Conservation (phyloP, 2,113 vertebrate species). For the Peromyscus polionotus region DNA sequence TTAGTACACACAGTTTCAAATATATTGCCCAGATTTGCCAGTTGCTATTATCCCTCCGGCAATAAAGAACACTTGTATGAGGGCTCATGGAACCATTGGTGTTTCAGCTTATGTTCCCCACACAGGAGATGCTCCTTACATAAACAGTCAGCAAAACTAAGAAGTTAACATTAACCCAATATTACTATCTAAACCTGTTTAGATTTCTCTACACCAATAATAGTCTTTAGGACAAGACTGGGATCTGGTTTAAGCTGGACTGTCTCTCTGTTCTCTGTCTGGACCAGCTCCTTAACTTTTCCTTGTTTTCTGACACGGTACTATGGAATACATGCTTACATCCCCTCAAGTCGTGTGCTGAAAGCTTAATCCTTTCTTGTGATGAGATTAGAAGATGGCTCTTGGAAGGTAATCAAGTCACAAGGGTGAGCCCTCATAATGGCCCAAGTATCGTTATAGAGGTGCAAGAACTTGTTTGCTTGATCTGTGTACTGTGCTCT, state of each 20-base stretch:
- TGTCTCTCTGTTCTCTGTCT: neutral
- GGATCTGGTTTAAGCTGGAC: neutral
- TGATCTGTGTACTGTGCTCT: neutral
- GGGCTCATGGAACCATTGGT: neutral
- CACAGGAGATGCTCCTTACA: neutral
- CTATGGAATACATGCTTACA: neutral
- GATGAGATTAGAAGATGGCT: neutral
- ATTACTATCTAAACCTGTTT: neutral
- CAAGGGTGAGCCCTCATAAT: neutral
- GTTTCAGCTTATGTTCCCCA: neutral
- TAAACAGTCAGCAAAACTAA: neutral
- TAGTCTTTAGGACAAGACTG: neutral
- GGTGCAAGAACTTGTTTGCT: neutral
- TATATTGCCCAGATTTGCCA: neutral
- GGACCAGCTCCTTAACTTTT: neutral
- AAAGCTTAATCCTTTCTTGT: neutral
- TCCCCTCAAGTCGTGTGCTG: neutral
- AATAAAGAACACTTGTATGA: neutral
- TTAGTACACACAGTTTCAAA: neutral
- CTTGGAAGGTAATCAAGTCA: neutral
- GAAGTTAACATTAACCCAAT: neutral
- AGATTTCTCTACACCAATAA: neutral
- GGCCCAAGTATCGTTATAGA: neutral
- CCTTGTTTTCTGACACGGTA: neutral
- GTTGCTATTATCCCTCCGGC: neutral